A percentile compares a stretch with the other conserved stretches of the same genome.
Evolutionary conservation across 2,797 vertebrate genomes (phyloP).

Genomic region (Lycodopsis pacificus): DNA sequence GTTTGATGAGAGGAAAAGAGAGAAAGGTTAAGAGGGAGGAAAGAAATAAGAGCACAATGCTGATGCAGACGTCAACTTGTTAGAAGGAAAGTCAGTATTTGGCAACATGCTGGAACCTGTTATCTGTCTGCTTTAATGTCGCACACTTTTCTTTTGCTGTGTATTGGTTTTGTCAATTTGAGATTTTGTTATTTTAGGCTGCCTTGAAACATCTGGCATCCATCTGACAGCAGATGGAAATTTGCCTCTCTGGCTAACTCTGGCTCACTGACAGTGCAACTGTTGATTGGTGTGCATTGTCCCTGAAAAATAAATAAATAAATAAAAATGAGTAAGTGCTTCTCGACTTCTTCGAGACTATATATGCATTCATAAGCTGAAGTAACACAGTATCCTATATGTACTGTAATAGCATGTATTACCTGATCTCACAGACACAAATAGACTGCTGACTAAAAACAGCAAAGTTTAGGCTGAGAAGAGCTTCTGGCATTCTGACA

Average conservation of each 20-base stretch:
- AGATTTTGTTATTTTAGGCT: too few relatives aligned
- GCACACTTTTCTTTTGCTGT: too few relatives aligned
- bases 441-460: not conserved
- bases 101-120: too few relatives aligned
- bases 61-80: slow-evolving; percentile 3
- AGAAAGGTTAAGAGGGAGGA: slow-evolving; percentile 30
- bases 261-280: too few relatives aligned
- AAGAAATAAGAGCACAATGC: not conserved
- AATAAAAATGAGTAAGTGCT: not conserved
- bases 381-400: not conserved
- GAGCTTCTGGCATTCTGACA: slow-evolving; percentile 24
- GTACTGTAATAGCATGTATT: slow-evolving; percentile 15
- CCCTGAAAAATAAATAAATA: too few relatives aligned
- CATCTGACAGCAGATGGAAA: too few relatives aligned
- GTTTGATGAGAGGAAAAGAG: slow-evolving; percentile 48
- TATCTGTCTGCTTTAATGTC: too few relatives aligned
- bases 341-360: not conserved
- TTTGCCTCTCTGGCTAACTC: too few relatives aligned
- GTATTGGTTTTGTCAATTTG: too few relatives aligned
- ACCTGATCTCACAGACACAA: slow-evolving; percentile 23
- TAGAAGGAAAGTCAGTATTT: not conserved
- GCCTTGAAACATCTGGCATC: too few relatives aligned
- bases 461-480: slow-evolving; percentile 2
- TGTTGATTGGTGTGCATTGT: too few relatives aligned
- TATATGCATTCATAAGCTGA: not conserved